phyloP scores from a whole-genome alignment of 53 echinoderm and acorn worm genomes.

The Apostichopus leukothele region DNA sequence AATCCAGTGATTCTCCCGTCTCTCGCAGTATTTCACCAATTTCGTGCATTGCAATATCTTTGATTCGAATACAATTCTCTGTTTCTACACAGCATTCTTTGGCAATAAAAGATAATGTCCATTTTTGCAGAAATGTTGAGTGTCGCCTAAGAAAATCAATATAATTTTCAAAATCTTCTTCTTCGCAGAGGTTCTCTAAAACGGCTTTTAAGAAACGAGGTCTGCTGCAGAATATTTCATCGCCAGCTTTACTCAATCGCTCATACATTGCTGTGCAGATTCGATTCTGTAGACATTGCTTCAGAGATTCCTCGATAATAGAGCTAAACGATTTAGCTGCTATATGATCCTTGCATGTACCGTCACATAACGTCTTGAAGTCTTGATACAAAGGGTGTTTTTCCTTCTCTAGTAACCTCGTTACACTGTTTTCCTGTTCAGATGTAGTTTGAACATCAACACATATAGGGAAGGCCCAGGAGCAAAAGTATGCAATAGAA shows the following conservation, averaged over 20 bases:
- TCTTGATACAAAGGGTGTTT: neutral
- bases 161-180: conserved; percentile 3
- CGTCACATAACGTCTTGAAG: conserved; percentile 1
- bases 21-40: neutral
- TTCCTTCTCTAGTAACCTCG: neutral
- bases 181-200: neutral
- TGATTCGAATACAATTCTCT: neutral
- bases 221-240: conserved; percentile 43
- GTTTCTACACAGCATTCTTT: neutral
- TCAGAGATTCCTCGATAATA: neutral
- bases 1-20: neutral
- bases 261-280: conserved; percentile 14
- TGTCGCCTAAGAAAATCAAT: neutral
- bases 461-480: conserved; percentile 26
- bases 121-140: neutral
- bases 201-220: conserved; percentile 1
- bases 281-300: neutral
- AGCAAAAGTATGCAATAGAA: neutral
- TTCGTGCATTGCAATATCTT: conserved; percentile 13
- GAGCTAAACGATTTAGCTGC: neutral
- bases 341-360: conserved; percentile 2
- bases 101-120: conserved; percentile 21
- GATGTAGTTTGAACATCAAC: neutral
- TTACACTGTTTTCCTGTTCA: neutral
- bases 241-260: neutral